Evolutionary conservation across 2,113 vertebrate species (phyloP).

Genomic region (Meles meles): DNA sequence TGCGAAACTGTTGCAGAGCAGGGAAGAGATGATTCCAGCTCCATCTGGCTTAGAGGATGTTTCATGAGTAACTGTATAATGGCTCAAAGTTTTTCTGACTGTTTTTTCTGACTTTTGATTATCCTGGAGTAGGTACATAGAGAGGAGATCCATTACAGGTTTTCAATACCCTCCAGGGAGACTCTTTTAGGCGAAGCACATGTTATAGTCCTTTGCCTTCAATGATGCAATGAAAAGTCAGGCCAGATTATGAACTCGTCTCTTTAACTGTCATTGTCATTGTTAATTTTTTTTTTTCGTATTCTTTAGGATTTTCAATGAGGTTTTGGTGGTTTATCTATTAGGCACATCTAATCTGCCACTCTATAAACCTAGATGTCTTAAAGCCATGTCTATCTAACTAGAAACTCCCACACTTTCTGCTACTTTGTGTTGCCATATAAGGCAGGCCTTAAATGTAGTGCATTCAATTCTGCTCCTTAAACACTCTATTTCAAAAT

Average conservation of each 20-base stretch:
- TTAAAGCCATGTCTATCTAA: neutral
- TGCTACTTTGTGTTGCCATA: neutral
- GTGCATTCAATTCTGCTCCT: neutral
- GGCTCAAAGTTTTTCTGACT: neutral
- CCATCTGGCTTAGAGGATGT: neutral
- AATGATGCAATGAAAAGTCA: neutral
- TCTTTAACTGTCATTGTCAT: neutral
- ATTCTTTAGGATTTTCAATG: neutral
- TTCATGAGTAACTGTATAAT: neutral
- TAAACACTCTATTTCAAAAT: neutral
- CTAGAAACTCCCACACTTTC: neutral
- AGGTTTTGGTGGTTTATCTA: neutral
- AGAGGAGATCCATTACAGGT: neutral
- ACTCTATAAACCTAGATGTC: neutral
- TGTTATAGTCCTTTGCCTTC: neutral
- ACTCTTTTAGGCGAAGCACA: neutral
- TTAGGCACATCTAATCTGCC: neutral
- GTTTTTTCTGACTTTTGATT: neutral
- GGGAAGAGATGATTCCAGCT: neutral
- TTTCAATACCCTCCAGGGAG: neutral
- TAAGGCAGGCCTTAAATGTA: neutral
- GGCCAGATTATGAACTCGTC: neutral
- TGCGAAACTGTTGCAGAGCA: neutral
- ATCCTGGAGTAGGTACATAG: neutral
- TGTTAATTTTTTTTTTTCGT: neutral